Evolutionary conservation across 2,888 invertebrate species (phyloP), one percentile per base, ranked within the genome.

Genomic region (Cephalotes varians): DNA sequence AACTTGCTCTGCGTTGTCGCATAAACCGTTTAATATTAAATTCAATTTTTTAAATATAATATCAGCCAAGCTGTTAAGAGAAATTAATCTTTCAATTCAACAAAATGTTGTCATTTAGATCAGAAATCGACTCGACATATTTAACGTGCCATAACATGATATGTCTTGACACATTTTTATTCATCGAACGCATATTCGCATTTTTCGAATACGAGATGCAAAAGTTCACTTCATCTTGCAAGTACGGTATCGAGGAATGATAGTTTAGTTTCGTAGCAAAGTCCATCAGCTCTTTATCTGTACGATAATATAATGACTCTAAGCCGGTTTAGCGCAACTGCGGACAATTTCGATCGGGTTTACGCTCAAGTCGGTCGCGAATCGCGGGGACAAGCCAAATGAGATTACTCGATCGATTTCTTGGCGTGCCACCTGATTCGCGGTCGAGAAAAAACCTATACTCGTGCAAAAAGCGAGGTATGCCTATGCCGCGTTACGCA

Each of bases 401-500:
- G 44, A n/a, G n/a, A 34, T 65, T 44, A 28, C 28, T 56, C 10
- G 56, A 44, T 37, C 76, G 65, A 34, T 56, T 44, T 44, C 58
- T 15, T 31, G 1, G 21, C 31, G 21, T 44, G 56, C 28, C 54
- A 40, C n/a, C 31, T 77, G 77, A 77, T 67, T 28, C 60, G 65
- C 81, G 60, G 74, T 31, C 5, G 31, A 12, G n/a, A 6, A 73
- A 60, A 64, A 73, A 47, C 47, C 44, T 40, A 31, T n/a, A 51
- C 0, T 34, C 2, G 51, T n/a, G 34, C 31, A 67, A 81, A 81
- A 81, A 56, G 21, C 31, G 54, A 81, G n/a, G 74, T 25, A 81
- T n/a, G 34, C 62, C 25, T 37, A 64, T 12, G 10, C 40, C 1
- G 64, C 64, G 40, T 76, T 74, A 76, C 56, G 81, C 76, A 81